Evolutionary conservation across 2,888 invertebrate genomes (phyloP), one percentile per base, ranked within the genome.

Genomic region (Liopterus haemorrhoidalis): DNA sequence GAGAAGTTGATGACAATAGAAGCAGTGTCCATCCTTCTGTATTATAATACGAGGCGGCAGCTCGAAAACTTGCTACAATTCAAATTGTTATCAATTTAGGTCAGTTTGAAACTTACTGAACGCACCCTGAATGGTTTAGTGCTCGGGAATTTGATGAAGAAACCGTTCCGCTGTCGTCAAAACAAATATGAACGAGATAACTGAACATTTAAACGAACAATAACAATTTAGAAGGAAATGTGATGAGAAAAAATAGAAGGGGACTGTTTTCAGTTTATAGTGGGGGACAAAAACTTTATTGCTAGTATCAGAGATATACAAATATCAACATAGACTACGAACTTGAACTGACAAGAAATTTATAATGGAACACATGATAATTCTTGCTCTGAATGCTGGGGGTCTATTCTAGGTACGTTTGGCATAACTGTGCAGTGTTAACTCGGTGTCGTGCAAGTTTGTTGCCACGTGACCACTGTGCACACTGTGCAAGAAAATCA

Each of bases 231-330:
- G n/a, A n/a, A n/a, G n/a, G n/a, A n/a, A n/a, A n/a, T n/a, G n/a
- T n/a, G n/a, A n/a, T n/a, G n/a, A n/a, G n/a, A n/a, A n/a, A n/a
- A n/a, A n/a, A n/a, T n/a, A n/a, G n/a, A n/a, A n/a, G n/a, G n/a
- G n/a, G n/a, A n/a, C n/a, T 44, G 38, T 41, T 46, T 33, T 37
- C 45, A 25, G 42, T 46, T 44, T 39, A 42, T 49, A 42, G 28
- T 32, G 32, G 44, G 31, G 25, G 39, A 40, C 40, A 43, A 44
- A 43, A 49, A 53, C 48, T 50, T 51, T 41, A 49, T 51, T 51
- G 28, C 49, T 51, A 53, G 55, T 51, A 50, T 55, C 55, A 53
- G 49, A 52, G 57, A 58, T 57, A 57, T 57, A 56, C 56, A 57
- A 57, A 56, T 58, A 51, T 49, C 55, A 53, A 50, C 54, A 57